Percentiles rank a stretch among this genome's conserved stretches.
These are phyloP conservation scores for Micrastur ruficollis DNA, from an alignment of 2,797 vertebrate genomes.

Conservation along the genomic window DNA sequence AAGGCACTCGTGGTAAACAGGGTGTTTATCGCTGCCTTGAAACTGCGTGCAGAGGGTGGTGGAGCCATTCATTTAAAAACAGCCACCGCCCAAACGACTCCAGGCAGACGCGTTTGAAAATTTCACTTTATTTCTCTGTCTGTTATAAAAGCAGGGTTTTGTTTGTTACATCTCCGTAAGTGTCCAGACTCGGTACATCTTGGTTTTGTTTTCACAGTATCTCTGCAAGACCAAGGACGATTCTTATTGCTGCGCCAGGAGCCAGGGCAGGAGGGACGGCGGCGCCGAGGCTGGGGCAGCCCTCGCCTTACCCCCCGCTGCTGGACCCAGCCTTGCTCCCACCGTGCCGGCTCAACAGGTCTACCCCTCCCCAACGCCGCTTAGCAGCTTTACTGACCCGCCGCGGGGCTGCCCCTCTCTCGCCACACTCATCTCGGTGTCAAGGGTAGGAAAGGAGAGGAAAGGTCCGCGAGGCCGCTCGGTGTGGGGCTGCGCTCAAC, in stretches of 20 bases:
- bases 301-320: not conserved
- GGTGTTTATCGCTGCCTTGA: not conserved
- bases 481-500: fast-evolving
- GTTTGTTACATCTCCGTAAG: slow-evolving; percentile 45
- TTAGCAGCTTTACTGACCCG: not conserved
- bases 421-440: fast-evolving
- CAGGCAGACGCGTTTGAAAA: slow-evolving; percentile 66
- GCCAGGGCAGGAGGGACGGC: not conserved
- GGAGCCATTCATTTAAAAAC: not conserved
- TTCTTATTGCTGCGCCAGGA: slow-evolving; percentile 73
- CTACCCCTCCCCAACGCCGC: not conserved
- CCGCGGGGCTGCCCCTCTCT: not conserved
- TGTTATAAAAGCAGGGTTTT: slow-evolving; percentile 60
- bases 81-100: not conserved
- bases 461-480: fast-evolving
- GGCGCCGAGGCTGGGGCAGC: not conserved
- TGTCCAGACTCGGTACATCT: slow-evolving; percentile 60
- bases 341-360: not conserved
- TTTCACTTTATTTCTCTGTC: slow-evolving; percentile 74
- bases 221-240: slow-evolving; percentile 54
- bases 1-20: fast-evolving
- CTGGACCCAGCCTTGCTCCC: not conserved
- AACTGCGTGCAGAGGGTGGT: not conserved
- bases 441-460: not conserved
- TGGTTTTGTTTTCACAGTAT: slow-evolving; percentile 76